Percentiles rank a stretch among this genome's conserved stretches.
Conservation (phyloP, 2,888 invertebrate species). For the Lasioglossum pauxillum region DNA sequence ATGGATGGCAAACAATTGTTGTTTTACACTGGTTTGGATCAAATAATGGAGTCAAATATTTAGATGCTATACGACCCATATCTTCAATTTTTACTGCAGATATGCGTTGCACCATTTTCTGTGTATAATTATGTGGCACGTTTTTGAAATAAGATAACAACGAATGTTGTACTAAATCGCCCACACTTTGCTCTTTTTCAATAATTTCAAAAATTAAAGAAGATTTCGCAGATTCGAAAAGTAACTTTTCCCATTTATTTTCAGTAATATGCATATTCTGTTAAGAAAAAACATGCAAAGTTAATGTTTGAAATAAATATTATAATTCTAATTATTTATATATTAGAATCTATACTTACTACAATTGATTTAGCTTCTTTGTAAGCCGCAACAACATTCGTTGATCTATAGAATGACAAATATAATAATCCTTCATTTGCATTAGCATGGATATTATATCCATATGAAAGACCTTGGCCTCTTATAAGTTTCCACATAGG, state of each 20-base stretch:
- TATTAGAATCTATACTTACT: conserved; percentile 84
- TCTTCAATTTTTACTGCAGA: conserved; percentile 88
- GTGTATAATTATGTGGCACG: conserved; percentile 89
- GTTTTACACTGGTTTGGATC: conserved; percentile 87
- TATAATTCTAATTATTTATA: not conserved
- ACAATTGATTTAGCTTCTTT: conserved; percentile 91
- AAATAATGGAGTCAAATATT: conserved; percentile 90
- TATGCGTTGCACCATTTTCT: conserved; percentile 88
- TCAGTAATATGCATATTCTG: conserved; percentile 88
- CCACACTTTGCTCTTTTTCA: conserved; percentile 91
- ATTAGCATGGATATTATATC: conserved; percentile 88
- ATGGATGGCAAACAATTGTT: conserved; percentile 92
- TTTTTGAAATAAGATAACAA: conserved; percentile 90
- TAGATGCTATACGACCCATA: conserved; percentile 88
- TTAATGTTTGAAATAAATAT: not conserved
- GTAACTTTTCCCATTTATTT: conserved; percentile 89
- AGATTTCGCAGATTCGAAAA: conserved; percentile 93
- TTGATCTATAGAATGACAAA: conserved; percentile 90
- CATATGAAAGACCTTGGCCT: conserved; percentile 94
- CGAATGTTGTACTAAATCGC: conserved; percentile 90
- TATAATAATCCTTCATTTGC: conserved; percentile 90
- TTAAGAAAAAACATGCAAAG: conserved; percentile 6
- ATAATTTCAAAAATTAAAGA: conserved; percentile 95
- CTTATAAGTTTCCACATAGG: conserved; percentile 95
- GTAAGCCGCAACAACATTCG: conserved; percentile 92